Evolutionary conservation across 2,113 vertebrate species (phyloP).

Genomic region (Pseudorhombus dupliciocellatus): DNA sequence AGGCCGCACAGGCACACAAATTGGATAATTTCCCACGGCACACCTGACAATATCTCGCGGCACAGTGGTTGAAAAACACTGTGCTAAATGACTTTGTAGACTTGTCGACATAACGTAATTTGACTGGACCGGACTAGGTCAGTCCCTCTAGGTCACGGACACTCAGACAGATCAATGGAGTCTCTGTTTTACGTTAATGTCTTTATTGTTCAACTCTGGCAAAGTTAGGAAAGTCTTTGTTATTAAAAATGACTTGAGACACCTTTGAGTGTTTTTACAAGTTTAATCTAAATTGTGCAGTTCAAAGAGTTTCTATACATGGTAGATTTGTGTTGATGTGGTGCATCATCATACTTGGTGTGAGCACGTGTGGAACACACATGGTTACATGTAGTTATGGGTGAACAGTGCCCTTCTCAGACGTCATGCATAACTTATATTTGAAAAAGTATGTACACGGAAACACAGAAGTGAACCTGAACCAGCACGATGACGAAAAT

Average conservation of each 20-base stretch:
- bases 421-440: constrained; percentile 44
- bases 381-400: neutral
- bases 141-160: too few species aligned
- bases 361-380: constrained; percentile 29
- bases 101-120: too few species aligned
- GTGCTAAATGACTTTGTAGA: too few species aligned
- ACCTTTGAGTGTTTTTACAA: constrained; percentile 35
- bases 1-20: too few species aligned
- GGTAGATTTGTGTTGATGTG: constrained; percentile 20
- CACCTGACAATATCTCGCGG: too few species aligned
- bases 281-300: constrained; percentile 58
- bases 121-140: too few species aligned
- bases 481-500: too few species aligned
- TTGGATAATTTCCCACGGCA: too few species aligned
- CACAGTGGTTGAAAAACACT: too few species aligned
- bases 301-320: constrained; percentile 44
- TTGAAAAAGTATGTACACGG: constrained; percentile 30
- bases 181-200: neutral
- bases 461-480: constrained; percentile 7
- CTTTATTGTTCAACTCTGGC: neutral
- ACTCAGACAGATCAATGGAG: too few species aligned
- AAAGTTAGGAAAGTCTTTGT: neutral
- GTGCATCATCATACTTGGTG: constrained; percentile 16
- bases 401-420: constrained; percentile 32
- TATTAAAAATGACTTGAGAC: constrained; percentile 34